Conservation (phyloP, 1,140 invertebrate species). For the Tetraneura akinire region DNA sequence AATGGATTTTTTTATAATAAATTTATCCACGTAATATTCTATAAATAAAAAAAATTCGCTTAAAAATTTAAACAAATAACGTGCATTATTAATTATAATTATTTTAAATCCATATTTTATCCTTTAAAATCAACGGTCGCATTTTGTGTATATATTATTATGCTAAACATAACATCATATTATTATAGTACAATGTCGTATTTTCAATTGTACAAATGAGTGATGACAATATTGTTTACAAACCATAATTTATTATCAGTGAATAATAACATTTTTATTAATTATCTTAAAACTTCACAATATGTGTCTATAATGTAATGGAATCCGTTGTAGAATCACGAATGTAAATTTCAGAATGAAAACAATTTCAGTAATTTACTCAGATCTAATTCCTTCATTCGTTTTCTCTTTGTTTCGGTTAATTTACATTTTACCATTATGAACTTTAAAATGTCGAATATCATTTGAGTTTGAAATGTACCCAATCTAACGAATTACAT, state of each 20-base stretch:
- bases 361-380: conserved; percentile 37
- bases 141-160: too few species aligned
- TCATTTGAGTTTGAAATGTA: conserved; percentile 6
- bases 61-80: too few species aligned
- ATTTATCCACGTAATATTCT: too few species aligned
- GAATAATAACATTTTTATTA: not conserved
- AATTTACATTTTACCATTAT: conserved; percentile 44
- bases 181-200: too few species aligned
- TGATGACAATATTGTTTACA: not conserved
- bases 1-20: too few species aligned
- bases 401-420: conserved; percentile 39
- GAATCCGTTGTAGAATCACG: conserved; percentile 4
- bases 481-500: conserved; percentile 22
- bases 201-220: not conserved
- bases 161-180: too few species aligned
- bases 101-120: too few species aligned
- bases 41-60: too few species aligned
- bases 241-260: not conserved
- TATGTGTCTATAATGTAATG: not conserved
- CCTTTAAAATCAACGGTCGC: too few species aligned
- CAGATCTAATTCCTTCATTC: not conserved
- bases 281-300: not conserved
- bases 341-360: conserved; percentile 14
- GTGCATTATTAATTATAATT: too few species aligned
- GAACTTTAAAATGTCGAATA: conserved; percentile 39